Percentiles rank a stretch among this genome's conserved stretches.
Evolutionary conservation across 2,797 vertebrate genomes (phyloP).

Genomic region (Arrhamphus sclerolepis): DNA sequence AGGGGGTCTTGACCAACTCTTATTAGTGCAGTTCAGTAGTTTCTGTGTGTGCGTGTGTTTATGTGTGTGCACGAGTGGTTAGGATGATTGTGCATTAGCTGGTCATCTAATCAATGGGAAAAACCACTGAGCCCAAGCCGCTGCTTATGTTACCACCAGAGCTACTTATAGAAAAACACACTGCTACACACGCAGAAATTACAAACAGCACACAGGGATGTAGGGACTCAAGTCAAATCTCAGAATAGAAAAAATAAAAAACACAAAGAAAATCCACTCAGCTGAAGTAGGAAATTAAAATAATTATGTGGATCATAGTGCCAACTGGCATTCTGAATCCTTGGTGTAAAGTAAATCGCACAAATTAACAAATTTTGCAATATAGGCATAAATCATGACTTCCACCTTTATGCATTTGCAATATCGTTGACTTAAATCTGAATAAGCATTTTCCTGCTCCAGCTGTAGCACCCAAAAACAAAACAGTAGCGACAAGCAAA

Average conservation of each 20-base stretch:
- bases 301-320: too few relatives aligned
- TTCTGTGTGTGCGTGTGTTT: conserved; percentile 36
- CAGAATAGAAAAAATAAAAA: background rate
- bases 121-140: conserved; percentile 94
- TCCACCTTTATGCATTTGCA: background rate
- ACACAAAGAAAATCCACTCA: background rate
- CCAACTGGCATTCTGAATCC: too few relatives aligned
- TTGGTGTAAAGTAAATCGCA: too few relatives aligned
- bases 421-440: conserved; percentile 4
- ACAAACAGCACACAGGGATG: conserved; percentile 19
- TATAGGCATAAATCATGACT: background rate
- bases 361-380: background rate
- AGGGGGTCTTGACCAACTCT: conserved; percentile 88
- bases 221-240: conserved; percentile 7
- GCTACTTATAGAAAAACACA: conserved; percentile 67
- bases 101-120: conserved; percentile 96
- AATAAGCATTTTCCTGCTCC: too few relatives aligned
- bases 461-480: too few relatives aligned
- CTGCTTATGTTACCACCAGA: conserved; percentile 67
- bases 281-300: background rate
- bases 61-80: conserved; percentile 41
- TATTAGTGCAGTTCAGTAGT: conserved; percentile 86
- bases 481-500: too few relatives aligned
- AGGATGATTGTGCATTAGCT: conserved; percentile 94
- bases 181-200: conserved; percentile 12